Evolutionary conservation across 2,113 vertebrate genomes (phyloP).

Genomic region (Passer domesticus): DNA sequence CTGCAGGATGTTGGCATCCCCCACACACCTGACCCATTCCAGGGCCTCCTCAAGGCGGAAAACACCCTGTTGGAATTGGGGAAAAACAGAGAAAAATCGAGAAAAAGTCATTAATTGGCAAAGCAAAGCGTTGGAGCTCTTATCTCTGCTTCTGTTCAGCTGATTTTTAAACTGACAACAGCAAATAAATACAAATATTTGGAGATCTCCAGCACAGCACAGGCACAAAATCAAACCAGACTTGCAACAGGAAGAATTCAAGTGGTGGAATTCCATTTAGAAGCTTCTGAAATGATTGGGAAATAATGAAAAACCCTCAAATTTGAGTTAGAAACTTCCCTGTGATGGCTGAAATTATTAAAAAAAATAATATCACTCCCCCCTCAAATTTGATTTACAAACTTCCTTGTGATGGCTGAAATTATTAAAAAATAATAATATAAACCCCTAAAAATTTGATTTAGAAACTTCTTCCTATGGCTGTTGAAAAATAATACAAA

Average conservation of each 20-base stretch:
- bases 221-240: not conserved
- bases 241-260: not conserved
- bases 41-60: slow-evolving; percentile 66
- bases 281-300: not conserved
- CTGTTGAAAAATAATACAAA: not conserved
- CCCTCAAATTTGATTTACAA: not conserved
- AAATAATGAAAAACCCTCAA: not conserved
- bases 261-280: not conserved
- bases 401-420: not conserved
- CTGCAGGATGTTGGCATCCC: slow-evolving; percentile 47
- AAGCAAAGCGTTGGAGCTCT: not conserved
- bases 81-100: not conserved
- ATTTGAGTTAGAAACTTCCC: not conserved
- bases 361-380: not conserved
- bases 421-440: too few species aligned
- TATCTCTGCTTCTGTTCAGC: not conserved
- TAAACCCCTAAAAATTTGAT: too few species aligned
- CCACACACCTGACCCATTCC: slow-evolving; percentile 75
- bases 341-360: not conserved
- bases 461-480: not conserved
- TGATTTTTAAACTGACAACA: not conserved
- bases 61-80: slow-evolving; percentile 36
- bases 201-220: not conserved
- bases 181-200: not conserved
- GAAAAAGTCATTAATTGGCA: not conserved